phyloP scores from a whole-genome alignment of 2,888 invertebrate species.

The Lycaena phlaeas region DNA sequence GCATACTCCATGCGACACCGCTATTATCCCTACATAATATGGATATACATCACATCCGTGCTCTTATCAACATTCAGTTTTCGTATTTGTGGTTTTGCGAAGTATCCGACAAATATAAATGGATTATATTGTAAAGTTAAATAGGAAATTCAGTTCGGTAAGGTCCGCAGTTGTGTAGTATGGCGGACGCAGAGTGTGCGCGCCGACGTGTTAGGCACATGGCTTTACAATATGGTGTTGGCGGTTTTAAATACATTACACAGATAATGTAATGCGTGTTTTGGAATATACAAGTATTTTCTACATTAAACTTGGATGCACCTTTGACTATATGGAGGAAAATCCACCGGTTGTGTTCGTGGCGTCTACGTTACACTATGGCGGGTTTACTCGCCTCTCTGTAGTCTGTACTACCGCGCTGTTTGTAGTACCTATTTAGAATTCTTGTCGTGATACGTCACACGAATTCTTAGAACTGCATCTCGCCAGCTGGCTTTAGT shows the following conservation, averaged over 20 bases:
- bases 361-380: constrained; percentile 62
- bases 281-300: not conserved
- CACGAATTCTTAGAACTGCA: not conserved
- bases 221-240: constrained; percentile 60
- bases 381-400: constrained; percentile 31
- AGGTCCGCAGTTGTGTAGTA: constrained; percentile 69
- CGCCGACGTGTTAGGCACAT: constrained; percentile 69
- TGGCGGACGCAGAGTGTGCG: constrained; percentile 55
- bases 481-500: not conserved
- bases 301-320: not conserved
- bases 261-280: constrained; percentile 9
- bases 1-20: constrained; percentile 62
- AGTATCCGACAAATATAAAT: constrained; percentile 67
- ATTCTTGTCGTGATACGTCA: constrained; percentile 7
- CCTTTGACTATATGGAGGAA: not conserved
- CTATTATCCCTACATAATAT: constrained; percentile 56
- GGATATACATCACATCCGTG: constrained; percentile 68
- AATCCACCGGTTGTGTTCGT: constrained; percentile 39
- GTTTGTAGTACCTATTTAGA: not conserved
- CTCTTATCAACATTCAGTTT: constrained; percentile 63
- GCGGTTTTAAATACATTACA: constrained; percentile 45
- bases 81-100: constrained; percentile 67
- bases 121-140: constrained; percentile 71
- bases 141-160: constrained; percentile 44
- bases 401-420: not conserved